Conservation (phyloP, 1,140 invertebrate genomes). For the Drepana arcuata region DNA sequence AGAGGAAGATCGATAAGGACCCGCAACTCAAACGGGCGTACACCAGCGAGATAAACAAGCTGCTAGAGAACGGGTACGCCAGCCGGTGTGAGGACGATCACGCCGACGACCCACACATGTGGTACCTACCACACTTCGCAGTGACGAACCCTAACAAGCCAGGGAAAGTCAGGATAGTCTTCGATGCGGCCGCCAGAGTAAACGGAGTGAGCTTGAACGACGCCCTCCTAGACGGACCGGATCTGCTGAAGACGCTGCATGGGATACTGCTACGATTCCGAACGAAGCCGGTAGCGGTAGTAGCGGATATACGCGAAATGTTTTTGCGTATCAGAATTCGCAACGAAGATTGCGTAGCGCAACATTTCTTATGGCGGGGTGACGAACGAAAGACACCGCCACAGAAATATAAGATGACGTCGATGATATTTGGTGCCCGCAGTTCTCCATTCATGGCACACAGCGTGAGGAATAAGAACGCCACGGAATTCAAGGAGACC, state of each 20-base stretch:
- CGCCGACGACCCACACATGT: no score
- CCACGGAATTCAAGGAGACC: background rate
- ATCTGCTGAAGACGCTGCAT: background rate
- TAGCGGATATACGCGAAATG: background rate
- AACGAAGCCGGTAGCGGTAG: background rate
- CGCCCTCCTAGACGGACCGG: background rate
- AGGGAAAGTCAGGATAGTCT: conserved; percentile 1
- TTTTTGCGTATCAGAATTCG: background rate
- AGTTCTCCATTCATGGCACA: background rate
- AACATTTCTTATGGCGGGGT: background rate
- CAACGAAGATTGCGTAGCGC: background rate
- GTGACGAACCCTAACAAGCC: conserved; percentile 1
- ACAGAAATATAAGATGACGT: background rate
- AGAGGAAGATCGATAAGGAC: no score
- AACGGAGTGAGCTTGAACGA: background rate
- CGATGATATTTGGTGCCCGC: background rate
- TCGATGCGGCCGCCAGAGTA: conserved; percentile 3
- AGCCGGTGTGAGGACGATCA: no score
- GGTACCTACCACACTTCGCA: conserved; percentile 5
- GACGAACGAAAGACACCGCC: background rate
- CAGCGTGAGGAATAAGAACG: background rate
- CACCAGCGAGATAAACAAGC: no score
- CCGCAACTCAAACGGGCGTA: no score
- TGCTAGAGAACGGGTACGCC: no score
- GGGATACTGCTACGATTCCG: background rate